phyloP scores from a whole-genome alignment of 30 jellyfish, hydroid and myxozoan species.

The Aurelia aurita region DNA sequence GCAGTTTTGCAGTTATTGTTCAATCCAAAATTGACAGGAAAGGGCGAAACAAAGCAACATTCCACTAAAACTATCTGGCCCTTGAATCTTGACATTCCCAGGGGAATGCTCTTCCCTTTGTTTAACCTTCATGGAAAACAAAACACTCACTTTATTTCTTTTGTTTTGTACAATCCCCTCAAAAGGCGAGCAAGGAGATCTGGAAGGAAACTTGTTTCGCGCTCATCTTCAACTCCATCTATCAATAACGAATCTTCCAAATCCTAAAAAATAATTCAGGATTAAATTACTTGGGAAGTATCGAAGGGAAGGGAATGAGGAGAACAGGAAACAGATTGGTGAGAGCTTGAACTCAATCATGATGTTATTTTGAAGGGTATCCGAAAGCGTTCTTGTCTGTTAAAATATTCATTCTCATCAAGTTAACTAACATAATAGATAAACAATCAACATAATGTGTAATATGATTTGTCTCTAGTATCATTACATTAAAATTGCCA shows the following conservation, averaged over 20 bases:
- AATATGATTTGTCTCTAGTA: too few species aligned
- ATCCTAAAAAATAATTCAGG: slow-evolving; percentile 61
- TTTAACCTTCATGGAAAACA: not conserved
- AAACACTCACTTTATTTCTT: slow-evolving; percentile 80
- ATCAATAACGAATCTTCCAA: slow-evolving; percentile 84
- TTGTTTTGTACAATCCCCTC: slow-evolving; percentile 92
- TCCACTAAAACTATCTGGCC: not conserved
- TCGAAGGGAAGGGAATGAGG: too few species aligned
- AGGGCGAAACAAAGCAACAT: slow-evolving; percentile 1
- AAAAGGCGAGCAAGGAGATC: slow-evolving; percentile 83
- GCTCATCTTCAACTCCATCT: slow-evolving; percentile 83
- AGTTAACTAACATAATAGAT: too few species aligned
- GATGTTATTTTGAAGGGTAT: too few species aligned
- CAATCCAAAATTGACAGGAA: not conserved
- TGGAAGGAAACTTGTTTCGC: slow-evolving; percentile 86
- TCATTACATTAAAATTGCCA: too few species aligned
- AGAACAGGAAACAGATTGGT: too few species aligned
- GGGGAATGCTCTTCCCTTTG: slow-evolving; percentile 54
- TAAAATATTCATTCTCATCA: too few species aligned
- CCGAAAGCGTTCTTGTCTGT: too few species aligned
- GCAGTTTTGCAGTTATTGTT: too few species aligned
- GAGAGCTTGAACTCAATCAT: too few species aligned
- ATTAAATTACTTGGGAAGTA: too few species aligned
- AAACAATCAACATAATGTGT: too few species aligned
- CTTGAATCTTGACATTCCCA: not conserved